phyloP scores from a whole-genome alignment of 2,888 invertebrate species.

The Meteorus colon region DNA sequence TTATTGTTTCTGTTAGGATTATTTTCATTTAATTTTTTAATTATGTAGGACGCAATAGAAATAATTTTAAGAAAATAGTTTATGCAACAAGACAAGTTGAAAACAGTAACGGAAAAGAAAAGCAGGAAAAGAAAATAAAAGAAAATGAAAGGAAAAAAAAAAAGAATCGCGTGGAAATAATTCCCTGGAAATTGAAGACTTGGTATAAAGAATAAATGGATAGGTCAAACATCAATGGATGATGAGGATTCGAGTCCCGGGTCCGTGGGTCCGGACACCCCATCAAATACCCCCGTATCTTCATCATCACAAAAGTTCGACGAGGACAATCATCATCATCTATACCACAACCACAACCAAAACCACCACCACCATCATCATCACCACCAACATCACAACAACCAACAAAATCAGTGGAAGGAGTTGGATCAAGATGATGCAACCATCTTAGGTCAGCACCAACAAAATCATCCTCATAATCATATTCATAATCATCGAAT shows the following conservation, averaged over 20 bases:
- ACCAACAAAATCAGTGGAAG: conserved; percentile 67
- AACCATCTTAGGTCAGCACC: conserved; percentile 62
- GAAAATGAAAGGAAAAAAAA: conserved; percentile 21
- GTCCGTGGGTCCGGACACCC: conserved; percentile 69
- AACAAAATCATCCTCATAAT: conserved; percentile 74
- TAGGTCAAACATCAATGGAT: conserved; percentile 73
- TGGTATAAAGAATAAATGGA: conserved; percentile 72
- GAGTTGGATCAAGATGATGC: conserved; percentile 54
- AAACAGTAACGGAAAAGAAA: conserved; percentile 49
- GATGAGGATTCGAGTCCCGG: conserved; percentile 68
- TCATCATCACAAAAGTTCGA: conserved; percentile 66
- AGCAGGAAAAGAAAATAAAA: background rate
- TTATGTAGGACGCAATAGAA: conserved; percentile 51
- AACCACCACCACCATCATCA: conserved; percentile 66
- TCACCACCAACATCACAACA: conserved; percentile 66
- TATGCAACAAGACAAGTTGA: conserved; percentile 19
- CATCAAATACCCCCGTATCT: conserved; percentile 72
- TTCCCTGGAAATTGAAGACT: conserved; percentile 41
- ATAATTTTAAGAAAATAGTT: conserved; percentile 57
- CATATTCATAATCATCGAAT: conserved; percentile 72
- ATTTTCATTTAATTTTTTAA: conserved; percentile 30
- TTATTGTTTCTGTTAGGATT: conserved; percentile 48
- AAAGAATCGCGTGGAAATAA: conserved; percentile 63
- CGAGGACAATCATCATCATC: conserved; percentile 66
- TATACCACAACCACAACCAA: conserved; percentile 72